Evolutionary conservation across 2,113 vertebrate species (phyloP).

Genomic region (Tapirus terrestris): DNA sequence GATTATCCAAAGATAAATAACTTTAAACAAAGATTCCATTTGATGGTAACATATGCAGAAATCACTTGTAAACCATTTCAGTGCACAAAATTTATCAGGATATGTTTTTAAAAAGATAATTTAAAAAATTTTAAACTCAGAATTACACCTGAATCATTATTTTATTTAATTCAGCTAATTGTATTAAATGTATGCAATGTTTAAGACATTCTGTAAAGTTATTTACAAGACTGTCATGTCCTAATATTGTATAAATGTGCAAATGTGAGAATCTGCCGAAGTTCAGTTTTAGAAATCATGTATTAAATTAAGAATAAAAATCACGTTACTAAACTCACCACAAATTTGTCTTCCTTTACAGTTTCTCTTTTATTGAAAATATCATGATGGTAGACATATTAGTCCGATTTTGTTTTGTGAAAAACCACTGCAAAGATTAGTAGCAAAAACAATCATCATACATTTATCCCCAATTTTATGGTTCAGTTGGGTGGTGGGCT

Average conservation of each 20-base stretch:
- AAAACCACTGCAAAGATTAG: not conserved
- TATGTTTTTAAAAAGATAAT: not conserved
- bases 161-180: not conserved
- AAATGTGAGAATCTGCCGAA: not conserved
- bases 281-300: not conserved
- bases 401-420: not conserved
- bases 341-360: not conserved
- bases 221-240: not conserved
- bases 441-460: not conserved
- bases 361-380: not conserved
- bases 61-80: not conserved
- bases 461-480: not conserved
- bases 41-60: not conserved
- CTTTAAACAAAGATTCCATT: not conserved
- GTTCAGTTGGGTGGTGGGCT: not conserved
- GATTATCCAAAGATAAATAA: not conserved
- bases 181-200: not conserved
- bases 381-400: not conserved
- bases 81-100: not conserved
- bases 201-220: not conserved
- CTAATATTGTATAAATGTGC: not conserved
- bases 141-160: not conserved
- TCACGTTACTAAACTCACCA: not conserved
- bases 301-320: slow-evolving; percentile 2
- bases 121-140: not conserved